Evolutionary conservation across 2,797 vertebrate genomes (phyloP), one percentile per base, ranked within the genome.

Genomic region (Propithecus perrieri): DNA sequence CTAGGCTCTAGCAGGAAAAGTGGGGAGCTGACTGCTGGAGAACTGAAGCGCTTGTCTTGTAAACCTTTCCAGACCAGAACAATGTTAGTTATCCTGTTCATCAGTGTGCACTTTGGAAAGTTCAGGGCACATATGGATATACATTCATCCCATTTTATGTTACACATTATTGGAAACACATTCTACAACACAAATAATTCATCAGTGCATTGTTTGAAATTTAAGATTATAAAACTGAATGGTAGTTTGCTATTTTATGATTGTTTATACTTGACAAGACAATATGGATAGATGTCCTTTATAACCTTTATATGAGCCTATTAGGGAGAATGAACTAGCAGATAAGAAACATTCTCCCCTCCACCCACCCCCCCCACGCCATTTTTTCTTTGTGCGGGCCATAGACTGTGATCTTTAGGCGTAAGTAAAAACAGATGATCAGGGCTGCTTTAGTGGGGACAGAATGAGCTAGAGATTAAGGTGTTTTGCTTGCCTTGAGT

Each of bases 171-270:
- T 93, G 97, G 98, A 98, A 98, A 97, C 88, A 97, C 92, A 97
- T 97, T 98, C 85, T 0, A 84, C 96, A 98, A 92, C 89, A 98
- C 98, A 98, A 98, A 98, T 98, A 98, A 98, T 98, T 98, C 96
- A 98, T 98, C 95, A 97, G 83, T n/a, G 85, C 88, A 95, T 97
- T 98, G 96, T 97, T 97, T 98, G 91, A 98, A 98, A 98, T 97
- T 98, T 98, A 96, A 97, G 96, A 98, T 96, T 97, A 97, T 59
- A 97, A 97, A 98, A 97, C 93, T 96, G 97, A 96, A 98, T 46
- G 85, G 76, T 0, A 1, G 35, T 97, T 96, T 98, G 97, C 85
- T 96, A 85, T 97, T 98, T 98, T 97, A 97, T 96, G 84, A 96
- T 93, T 94, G 78, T 95, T 95, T 97, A 93, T 93, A 97, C 91